Evolutionary conservation across 2,113 vertebrate genomes (phyloP).

Genomic region (Girardinichthys multiradiatus): DNA sequence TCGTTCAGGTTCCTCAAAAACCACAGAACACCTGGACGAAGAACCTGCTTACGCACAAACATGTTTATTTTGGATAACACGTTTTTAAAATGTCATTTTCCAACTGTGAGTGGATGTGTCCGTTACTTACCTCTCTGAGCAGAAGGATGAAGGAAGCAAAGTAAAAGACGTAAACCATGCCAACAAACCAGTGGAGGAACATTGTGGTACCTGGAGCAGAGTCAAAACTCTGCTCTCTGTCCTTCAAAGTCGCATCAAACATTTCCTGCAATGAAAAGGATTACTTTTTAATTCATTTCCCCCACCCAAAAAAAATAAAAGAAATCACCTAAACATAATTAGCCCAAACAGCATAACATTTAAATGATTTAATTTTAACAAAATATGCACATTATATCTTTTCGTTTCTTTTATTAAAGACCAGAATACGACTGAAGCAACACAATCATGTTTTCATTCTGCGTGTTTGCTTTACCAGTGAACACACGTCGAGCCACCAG

Average conservation of each 20-base stretch:
- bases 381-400: too few relatives aligned
- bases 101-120: neutral
- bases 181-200: constrained; percentile 97
- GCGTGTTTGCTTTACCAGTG: constrained; percentile 84
- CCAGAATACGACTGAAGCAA: neutral
- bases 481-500: constrained; percentile 99
- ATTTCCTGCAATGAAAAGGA: constrained; percentile 85
- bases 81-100: neutral
- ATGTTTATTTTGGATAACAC: neutral
- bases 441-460: neutral
- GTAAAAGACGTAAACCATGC: constrained; percentile 98
- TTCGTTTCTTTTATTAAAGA: neutral
- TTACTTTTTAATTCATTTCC: neutral
- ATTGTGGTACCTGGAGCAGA: constrained; percentile 95
- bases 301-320: too few relatives aligned
- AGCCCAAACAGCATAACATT: neutral
- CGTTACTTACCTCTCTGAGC: constrained; percentile 87
- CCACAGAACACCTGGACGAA: constrained; percentile 95
- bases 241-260: constrained; percentile 96
- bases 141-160: constrained; percentile 97
- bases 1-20: constrained; percentile 98
- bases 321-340: neutral
- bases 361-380: too few relatives aligned
- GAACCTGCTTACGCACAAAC: constrained; percentile 79
- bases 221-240: constrained; percentile 92